Percentiles rank a stretch among this genome's conserved stretches.
Evolutionary conservation across 2,888 invertebrate species (phyloP).

Genomic region (Phymatocera aterrima): DNA sequence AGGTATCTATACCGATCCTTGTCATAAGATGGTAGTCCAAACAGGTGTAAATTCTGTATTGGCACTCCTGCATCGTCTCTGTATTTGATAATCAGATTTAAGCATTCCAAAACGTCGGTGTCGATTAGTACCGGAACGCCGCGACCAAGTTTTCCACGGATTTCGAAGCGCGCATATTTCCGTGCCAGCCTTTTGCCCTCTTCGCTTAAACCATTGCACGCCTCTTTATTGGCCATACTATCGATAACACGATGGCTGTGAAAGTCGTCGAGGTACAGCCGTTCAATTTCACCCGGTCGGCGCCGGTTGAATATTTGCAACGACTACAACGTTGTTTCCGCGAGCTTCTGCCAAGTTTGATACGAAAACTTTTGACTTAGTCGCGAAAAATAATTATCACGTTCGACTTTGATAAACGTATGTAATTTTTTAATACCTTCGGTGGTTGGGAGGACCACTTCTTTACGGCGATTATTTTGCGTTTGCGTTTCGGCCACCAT

Average conservation of each 20-base stretch:
- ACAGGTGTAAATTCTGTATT: neutral
- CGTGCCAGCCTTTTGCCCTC: neutral
- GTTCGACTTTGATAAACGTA: neutral
- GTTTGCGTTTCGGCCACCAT: slow-evolving; percentile 41
- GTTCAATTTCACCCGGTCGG: neutral
- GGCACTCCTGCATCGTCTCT: neutral
- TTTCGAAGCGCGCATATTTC: neutral
- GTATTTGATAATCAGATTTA: neutral
- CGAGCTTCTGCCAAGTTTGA: neutral
- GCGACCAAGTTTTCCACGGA: neutral
- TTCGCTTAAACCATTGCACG: neutral
- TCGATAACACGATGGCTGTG: neutral
- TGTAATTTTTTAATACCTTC: neutral
- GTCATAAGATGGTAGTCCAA: neutral
- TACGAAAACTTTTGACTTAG: neutral
- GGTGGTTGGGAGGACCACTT: neutral
- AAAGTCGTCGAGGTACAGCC: slow-evolving; percentile 7
- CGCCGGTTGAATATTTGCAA: slow-evolving; percentile 4
- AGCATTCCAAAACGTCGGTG: neutral
- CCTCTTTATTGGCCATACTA: neutral
- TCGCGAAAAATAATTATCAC: neutral
- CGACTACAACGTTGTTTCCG: neutral
- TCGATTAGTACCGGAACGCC: neutral
- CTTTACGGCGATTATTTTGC: neutral
- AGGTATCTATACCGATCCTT: neutral